Conservation (phyloP, 2,113 vertebrate genomes). For the Ictidomys tridecemlineatus region DNA sequence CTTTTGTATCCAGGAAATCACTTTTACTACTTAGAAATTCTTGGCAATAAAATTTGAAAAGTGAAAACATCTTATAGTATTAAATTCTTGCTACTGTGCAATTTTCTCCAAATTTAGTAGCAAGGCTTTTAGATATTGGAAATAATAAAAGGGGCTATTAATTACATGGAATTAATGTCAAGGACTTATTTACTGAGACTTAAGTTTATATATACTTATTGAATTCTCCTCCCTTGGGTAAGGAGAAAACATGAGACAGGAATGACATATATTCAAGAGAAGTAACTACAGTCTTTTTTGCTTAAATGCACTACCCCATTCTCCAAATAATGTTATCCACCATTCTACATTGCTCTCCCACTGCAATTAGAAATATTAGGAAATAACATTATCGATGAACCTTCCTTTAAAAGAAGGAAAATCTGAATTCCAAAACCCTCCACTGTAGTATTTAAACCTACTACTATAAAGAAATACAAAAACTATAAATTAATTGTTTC, state of each 20-base stretch:
- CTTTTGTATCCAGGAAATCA: conserved; percentile 7
- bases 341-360: not conserved
- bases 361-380: not conserved
- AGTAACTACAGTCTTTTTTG: not conserved
- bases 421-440: conserved; percentile 32
- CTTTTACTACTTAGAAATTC: conserved; percentile 30
- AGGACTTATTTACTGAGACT: not conserved
- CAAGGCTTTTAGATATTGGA: not conserved
- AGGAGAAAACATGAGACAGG: not conserved
- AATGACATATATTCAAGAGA: not conserved
- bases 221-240: not conserved
- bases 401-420: conserved; percentile 36
- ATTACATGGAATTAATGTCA: not conserved
- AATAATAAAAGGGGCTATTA: not conserved
- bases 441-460: not conserved
- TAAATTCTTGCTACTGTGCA: not conserved
- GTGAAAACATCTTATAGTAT: conserved; percentile 12
- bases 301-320: not conserved
- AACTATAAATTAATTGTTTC: not conserved
- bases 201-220: not conserved
- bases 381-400: not conserved
- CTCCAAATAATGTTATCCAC: not conserved
- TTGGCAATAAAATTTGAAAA: conserved; percentile 15
- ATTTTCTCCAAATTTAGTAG: conserved; percentile 37
- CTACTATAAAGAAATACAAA: conserved; percentile 31